Base-by-base conservation (phyloP, 2,888 invertebrate species). In the Agapostemon virescens region DNA sequence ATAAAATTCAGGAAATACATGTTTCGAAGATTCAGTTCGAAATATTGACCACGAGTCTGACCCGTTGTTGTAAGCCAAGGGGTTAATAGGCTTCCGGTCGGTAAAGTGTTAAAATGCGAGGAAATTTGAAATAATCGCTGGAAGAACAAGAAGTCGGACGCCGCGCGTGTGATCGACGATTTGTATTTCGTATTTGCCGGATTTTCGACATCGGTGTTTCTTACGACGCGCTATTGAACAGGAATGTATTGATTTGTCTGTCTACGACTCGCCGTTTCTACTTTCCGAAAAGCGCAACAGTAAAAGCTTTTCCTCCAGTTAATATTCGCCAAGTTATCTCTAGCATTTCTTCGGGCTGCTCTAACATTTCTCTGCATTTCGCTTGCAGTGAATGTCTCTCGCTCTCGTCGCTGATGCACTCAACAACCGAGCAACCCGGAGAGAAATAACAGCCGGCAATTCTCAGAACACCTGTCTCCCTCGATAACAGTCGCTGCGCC, bases 391-490 rank as follows among this genome's bases (percentile, higher is more conserved):
- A 26, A 55, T 0, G 55, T 26, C 55, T 55, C 26, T 7, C 15
- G 26, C 26, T 55, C 55, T 55, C 55, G 55, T 55, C 55, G 26
- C 55, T 26, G 55, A 55, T 26, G 17, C 26, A 15, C 55, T 52
- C 52, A 52, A 52, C 52, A 52, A 52, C 15, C 17, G 55, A 17
- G 23, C 55, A 2, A 26, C 26, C 26, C 55, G 55, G 2, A 15
- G 26, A 55, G 26, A 26, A 55, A 26, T 26, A 55, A 55, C 26
- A 55, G 55, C 63, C 13, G 55, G 55, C 55, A 26, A 55, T 55
- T 55, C 55, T 26, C 55, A 7, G 55, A 55, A 55, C 55, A 55
- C 55, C 55, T 55, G 55, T 55, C 55, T 55, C 55, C 55, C 55
- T 26, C 26, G 26, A 55, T 55, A 55, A 55, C 26, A 55, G 55